Percentiles rank a stretch among this genome's conserved stretches.
Evolutionary conservation across 2,113 vertebrate genomes (phyloP).

Genomic region (Engystomops pustulosus): DNA sequence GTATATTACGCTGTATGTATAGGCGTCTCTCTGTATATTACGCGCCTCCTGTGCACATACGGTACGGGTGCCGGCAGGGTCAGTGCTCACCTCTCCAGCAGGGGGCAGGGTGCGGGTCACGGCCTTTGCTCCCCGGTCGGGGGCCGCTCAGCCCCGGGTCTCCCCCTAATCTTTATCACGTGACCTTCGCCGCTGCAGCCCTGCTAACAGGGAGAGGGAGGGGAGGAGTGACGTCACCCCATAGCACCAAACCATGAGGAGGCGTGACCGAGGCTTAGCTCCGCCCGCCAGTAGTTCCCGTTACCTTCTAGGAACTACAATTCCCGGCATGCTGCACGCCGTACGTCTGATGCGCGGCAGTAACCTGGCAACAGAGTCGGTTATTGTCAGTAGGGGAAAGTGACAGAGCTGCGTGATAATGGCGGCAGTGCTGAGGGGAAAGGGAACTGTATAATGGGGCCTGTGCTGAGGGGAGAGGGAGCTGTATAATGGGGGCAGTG

Average conservation of each 20-base stretch:
- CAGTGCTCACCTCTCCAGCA: too few relatives aligned
- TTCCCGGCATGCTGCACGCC: not conserved
- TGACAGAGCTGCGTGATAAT: too few relatives aligned
- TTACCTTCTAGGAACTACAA: not conserved
- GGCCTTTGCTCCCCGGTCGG: not conserved
- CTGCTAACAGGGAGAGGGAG: not conserved
- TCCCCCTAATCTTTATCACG: not conserved
- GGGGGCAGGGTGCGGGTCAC: too few relatives aligned
- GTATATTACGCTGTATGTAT: not conserved
- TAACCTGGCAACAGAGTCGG: not conserved
- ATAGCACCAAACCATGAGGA: conserved; percentile 5
- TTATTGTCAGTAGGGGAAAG: too few relatives aligned
- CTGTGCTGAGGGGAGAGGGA: too few relatives aligned
- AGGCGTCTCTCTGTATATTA: too few relatives aligned
- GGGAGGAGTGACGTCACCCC: not conserved
- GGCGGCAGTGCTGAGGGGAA: too few relatives aligned
- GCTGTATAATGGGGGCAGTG: too few relatives aligned
- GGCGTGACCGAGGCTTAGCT: not conserved
- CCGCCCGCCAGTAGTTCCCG: not conserved
- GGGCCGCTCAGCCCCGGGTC: not conserved
- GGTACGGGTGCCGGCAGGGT: too few relatives aligned
- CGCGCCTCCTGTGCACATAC: too few relatives aligned
- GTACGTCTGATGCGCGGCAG: not conserved
- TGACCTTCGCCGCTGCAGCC: not conserved
- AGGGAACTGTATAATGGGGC: too few relatives aligned